Evolutionary conservation across 2,797 vertebrate species (phyloP).

Genomic region (Rhynchonycteris naso): DNA sequence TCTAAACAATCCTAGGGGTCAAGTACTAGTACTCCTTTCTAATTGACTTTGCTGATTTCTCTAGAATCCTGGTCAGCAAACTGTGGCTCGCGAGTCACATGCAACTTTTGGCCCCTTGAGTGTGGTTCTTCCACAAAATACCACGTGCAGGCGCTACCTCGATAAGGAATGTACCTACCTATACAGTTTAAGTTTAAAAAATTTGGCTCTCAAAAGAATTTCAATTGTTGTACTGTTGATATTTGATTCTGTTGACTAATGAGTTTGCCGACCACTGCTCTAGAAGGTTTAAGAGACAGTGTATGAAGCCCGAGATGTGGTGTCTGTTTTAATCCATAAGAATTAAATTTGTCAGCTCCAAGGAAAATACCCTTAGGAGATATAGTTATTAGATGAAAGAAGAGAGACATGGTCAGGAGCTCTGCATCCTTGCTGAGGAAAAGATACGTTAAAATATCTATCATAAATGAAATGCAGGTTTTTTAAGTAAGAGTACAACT

Average conservation of each 20-base stretch:
- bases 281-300: not conserved
- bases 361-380: conserved; percentile 33
- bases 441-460: conserved; percentile 53
- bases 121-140: no score
- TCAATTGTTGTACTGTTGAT: no score
- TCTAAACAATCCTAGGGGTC: conserved; percentile 36
- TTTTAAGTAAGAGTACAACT: not conserved
- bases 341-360: not conserved
- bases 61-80: no score
- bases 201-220: no score
- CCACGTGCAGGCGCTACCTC: no score
- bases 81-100: no score
- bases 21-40: not conserved
- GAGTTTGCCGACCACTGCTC: no score
- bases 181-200: no score
- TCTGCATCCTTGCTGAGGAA: conserved; percentile 25
- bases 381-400: conserved; percentile 31
- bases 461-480: not conserved
- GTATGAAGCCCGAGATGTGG: not conserved
- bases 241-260: no score
- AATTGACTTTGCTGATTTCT: conserved; percentile 20
- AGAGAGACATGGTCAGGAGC: not conserved
- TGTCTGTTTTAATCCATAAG: not conserved
- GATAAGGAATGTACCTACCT: no score
- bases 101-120: no score